These are phyloP conservation scores for Hapalemur alaotrensis DNA, from an alignment of 2,797 vertebrate species.

Conservation along the genomic window DNA sequence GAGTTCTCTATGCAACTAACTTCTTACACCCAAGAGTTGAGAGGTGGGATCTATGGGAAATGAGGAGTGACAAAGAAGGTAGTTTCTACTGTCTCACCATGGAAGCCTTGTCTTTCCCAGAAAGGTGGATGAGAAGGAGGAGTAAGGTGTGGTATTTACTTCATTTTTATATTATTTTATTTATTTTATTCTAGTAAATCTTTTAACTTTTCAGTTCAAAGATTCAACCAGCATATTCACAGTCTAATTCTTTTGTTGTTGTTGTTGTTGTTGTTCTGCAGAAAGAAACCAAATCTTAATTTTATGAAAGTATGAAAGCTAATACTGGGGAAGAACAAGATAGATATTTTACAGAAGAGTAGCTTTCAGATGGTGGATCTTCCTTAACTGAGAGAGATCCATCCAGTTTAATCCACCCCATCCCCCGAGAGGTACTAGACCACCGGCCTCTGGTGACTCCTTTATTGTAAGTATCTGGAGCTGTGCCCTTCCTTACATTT, in stretches of 20 bases:
- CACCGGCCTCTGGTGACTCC: background rate
- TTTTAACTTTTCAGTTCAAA: slow-evolving; percentile 29
- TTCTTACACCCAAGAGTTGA: background rate
- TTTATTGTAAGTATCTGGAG: slow-evolving; percentile 9
- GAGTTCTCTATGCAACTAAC: background rate
- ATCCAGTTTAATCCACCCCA: background rate
- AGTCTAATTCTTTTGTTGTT: background rate
- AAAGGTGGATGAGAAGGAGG: background rate
- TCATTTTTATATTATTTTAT: background rate
- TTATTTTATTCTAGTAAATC: background rate
- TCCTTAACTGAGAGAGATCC: background rate
- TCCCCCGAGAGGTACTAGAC: background rate
- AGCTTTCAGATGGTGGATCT: background rate
- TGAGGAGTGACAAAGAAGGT: background rate
- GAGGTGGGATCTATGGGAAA: background rate
- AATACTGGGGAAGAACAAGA: background rate
- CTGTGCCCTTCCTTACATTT: background rate
- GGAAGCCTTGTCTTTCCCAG: background rate
- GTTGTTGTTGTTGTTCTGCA: background rate
- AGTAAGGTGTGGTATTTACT: background rate
- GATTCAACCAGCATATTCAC: background rate
- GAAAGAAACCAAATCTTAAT: background rate
- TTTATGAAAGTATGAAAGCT: background rate
- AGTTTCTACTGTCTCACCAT: background rate
- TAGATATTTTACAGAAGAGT: background rate